phyloP scores from a whole-genome alignment of 2,113 vertebrate genomes.

The Telmatochromis sp. region DNA sequence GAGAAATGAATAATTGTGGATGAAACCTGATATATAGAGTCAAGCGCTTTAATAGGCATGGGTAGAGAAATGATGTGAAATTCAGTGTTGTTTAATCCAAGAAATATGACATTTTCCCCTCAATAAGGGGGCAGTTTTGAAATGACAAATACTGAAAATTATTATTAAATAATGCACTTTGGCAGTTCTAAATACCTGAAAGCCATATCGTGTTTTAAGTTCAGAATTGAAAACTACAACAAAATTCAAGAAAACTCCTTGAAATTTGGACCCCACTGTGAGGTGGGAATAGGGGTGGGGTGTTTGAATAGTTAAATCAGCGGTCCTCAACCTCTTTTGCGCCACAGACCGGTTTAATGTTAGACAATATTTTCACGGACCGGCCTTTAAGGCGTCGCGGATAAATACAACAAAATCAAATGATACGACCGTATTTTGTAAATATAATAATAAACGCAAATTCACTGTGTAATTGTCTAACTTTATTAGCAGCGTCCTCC shows the following conservation, averaged over 20 bases:
- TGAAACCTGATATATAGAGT: not conserved
- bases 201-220: not conserved
- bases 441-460: not conserved
- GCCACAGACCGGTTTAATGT: not conserved
- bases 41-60: not conserved
- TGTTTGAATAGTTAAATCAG: not conserved
- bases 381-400: not conserved
- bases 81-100: not conserved
- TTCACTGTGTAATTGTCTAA: not conserved
- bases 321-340: not conserved
- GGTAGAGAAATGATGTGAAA: not conserved
- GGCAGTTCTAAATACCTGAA: not conserved
- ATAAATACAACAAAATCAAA: not conserved
- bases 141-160: not conserved
- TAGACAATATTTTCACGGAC: not conserved
- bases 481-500: not conserved
- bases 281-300: not conserved
- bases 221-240: not conserved
- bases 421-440: not conserved
- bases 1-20: slow-evolving; percentile 1
- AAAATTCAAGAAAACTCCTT: not conserved
- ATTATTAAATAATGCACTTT: not conserved
- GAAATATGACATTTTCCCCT: not conserved
- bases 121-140: not conserved
- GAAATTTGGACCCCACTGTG: not conserved